phyloP scores from a whole-genome alignment of 2,888 invertebrate species.

The Stomorhina lunata region DNA sequence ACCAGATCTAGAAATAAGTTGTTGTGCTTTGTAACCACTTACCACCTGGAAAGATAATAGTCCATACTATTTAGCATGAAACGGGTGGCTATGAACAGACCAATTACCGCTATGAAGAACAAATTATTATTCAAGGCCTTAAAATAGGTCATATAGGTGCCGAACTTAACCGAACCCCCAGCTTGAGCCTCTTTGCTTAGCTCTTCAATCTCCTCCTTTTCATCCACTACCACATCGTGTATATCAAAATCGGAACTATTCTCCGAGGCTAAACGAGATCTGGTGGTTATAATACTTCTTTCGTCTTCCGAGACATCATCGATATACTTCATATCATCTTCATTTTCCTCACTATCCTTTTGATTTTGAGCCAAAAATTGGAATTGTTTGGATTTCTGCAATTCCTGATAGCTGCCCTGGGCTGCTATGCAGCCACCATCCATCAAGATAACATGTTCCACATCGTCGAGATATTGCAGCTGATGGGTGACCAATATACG shows the following conservation, averaged over 20 bases:
- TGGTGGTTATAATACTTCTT: slow-evolving; percentile 71
- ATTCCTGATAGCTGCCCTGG: slow-evolving; percentile 74
- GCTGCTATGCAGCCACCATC: slow-evolving; percentile 78
- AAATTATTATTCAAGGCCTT: slow-evolving; percentile 80
- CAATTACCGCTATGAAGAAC: slow-evolving; percentile 72
- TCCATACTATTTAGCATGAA: slow-evolving; percentile 85
- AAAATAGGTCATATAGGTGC: slow-evolving; percentile 82
- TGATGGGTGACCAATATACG: slow-evolving; percentile 87
- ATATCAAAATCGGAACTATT: slow-evolving; percentile 70
- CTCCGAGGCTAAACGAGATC: slow-evolving; percentile 74
- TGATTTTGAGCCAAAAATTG: slow-evolving; percentile 46
- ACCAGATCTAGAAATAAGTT: neutral
- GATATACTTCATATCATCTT: slow-evolving; percentile 31
- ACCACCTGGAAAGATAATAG: slow-evolving; percentile 88
- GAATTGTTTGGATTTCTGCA: slow-evolving; percentile 65
- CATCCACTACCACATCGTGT: slow-evolving; percentile 65
- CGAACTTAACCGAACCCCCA: slow-evolving; percentile 83
- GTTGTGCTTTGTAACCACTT: slow-evolving; percentile 27
- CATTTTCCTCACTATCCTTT: slow-evolving; percentile 55
- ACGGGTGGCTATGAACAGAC: slow-evolving; percentile 83
- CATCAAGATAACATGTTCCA: slow-evolving; percentile 81
- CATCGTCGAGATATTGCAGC: slow-evolving; percentile 82
- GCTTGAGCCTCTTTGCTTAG: slow-evolving; percentile 81
- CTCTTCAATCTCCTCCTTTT: slow-evolving; percentile 48
- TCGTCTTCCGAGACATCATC: slow-evolving; percentile 69